Evolutionary conservation across 2,113 vertebrate species (phyloP).

Genomic region (Chionodraco myersi): DNA sequence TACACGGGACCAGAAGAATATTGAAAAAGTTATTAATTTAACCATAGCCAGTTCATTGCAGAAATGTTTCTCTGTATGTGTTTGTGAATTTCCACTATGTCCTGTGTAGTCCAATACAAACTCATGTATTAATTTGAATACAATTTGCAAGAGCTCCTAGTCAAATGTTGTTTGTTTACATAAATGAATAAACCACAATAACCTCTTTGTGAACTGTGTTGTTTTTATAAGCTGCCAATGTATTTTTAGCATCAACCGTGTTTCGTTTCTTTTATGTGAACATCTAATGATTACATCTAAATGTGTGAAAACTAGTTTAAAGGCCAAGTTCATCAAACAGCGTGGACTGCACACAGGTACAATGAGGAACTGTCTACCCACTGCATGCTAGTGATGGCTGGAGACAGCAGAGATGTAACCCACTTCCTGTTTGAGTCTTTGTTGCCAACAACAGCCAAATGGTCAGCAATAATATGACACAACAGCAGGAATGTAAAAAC

Average conservation of each 20-base stretch:
- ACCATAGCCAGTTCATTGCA: background rate
- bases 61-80: background rate
- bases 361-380: constrained; percentile 34
- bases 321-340: constrained; percentile 5
- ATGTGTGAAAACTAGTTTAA: background rate
- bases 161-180: background rate
- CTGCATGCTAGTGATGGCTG: background rate
- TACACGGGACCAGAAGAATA: no score
- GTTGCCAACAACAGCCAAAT: constrained; percentile 4
- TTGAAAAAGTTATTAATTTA: no score
- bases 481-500: constrained; percentile 3
- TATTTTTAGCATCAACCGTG: background rate
- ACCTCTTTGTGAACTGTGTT: background rate
- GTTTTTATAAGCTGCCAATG: background rate
- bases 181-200: background rate
- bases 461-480: constrained; percentile 12
- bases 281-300: background rate
- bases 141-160: background rate
- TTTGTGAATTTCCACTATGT: background rate
- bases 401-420: background rate
- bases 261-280: background rate
- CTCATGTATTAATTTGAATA: background rate
- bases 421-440: constrained; percentile 54
- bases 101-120: background rate
- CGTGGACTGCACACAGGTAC: background rate